Evolutionary conservation across 2,888 invertebrate species (phyloP), one percentile per base, ranked within the genome.

Genomic region (Holacanthella duospinosa): DNA sequence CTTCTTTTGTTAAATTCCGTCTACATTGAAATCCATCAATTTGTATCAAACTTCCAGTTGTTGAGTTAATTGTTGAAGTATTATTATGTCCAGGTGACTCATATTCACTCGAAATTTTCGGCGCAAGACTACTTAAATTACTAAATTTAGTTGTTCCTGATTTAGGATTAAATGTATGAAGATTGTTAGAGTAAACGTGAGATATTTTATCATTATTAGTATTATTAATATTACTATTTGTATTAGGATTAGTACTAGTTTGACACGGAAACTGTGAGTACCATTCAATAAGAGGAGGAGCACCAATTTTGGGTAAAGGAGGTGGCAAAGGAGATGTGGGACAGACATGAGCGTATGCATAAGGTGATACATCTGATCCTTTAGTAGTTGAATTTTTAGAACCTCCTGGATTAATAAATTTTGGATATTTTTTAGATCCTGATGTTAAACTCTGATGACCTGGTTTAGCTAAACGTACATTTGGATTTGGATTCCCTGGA

Each of bases 361-460:
- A 72, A 0, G 72, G 72, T 21, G 71, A 71, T 48, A 72, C 72
- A 62, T 72, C 72, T 16, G 72, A 69, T 4, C 72, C 71, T 66
- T 69, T 69, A n/a, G 57, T 60, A 44, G 60, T 64, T 6, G n/a
- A n/a, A 57, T 54, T 4, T 21, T 21, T 4, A n/a, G 19, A 48
- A 4, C 4, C 16, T 9, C 36, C 36, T 16, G 6, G 36, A 36
- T 36, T 36, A 36, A n/a, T n/a, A n/a, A n/a, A n/a, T n/a, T n/a
- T n/a, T n/a, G 36, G 36, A n/a, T 4, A 48, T 21, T n/a, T 48
- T 21, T 21, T n/a, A 9, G 48, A 21, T 4, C 21, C n/a, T 21
- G 19, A 4, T 48, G 4, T 48, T 4, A 48, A 21, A 9, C 12
- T 48, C 21, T 9, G 21, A 21, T 9, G 48, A n/a, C 4, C 19